Evolutionary conservation across 2,113 vertebrate species (phyloP), one percentile per base, ranked within the genome.

Genomic region (Chamaetylas fuelleborni): DNA sequence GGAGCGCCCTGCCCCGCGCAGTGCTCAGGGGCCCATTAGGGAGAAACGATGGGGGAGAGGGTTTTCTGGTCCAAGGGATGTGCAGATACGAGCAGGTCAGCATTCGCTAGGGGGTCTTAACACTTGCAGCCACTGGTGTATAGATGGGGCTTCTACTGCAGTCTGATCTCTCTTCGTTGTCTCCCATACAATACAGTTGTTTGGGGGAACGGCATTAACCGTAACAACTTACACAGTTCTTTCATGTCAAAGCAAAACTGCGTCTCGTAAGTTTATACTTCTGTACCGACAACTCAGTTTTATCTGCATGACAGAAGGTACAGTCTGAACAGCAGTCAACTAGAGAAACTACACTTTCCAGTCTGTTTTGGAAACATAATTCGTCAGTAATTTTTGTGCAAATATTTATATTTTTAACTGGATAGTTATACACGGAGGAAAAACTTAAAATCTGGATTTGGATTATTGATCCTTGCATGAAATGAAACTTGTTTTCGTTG

Each of bases 391-490:
- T 28, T 50, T 53, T 43, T 33, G 34, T 2, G 10, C 25, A 28
- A 43, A 42, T 13, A 7, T 60, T 81, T 4, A 1, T 25, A 4
- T 14, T 29, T 43, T 66, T 38, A 25, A 24, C 47, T 8, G n/a
- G 23, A 15, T 66, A 40, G 50, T 19, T 28, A 4, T 5, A 33
- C 2, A 11, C 3, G 64, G 50, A 45, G 36, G 6, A 48, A 51
- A 81, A 71, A 7, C 11, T 40, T 19, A 70, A 82, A 50, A 82
- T 25, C 6, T 1, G 11, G 11, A 13, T 45, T 73, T 72, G 34
- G 16, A 0, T 73, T 60, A 19, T 1, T n/a, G 29, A 56, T 53
- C 40, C 43, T 67, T 6, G 2, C 25, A 0, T 16, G 19, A 57
- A 54, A 26, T 43, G 9, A 36, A 72, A 18, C 38, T 48, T 66